A percentile compares a stretch with the other conserved stretches of the same genome.
Conservation (phyloP, 2,888 invertebrate species). For the Sepioteuthis lessoniana region DNA sequence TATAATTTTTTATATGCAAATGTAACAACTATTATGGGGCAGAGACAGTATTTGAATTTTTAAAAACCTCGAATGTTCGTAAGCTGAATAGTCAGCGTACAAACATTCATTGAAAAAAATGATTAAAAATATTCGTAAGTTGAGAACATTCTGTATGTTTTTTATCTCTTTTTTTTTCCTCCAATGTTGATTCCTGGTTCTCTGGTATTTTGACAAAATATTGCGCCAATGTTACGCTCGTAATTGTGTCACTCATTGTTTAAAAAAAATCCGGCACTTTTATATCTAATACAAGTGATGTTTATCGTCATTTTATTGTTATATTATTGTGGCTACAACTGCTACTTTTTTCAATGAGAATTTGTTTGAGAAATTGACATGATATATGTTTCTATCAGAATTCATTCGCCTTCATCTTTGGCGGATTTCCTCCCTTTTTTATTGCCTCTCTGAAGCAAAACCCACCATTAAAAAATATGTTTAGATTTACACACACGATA, state of each 20-base stretch:
- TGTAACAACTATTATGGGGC: too few relatives aligned
- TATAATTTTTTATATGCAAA: too few relatives aligned
- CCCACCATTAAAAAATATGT: background rate
- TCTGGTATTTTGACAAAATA: background rate
- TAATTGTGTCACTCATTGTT: background rate
- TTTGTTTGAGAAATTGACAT: background rate
- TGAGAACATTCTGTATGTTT: background rate
- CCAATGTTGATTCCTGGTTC: background rate
- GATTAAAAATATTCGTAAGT: background rate
- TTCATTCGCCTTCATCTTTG: background rate
- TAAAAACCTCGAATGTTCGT: background rate
- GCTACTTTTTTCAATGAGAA: background rate
- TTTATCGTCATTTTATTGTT: background rate
- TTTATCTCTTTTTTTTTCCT: too few relatives aligned
- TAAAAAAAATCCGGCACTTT: background rate
- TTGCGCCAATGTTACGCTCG: background rate
- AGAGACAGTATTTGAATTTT: too few relatives aligned
- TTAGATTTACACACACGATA: too few relatives aligned
- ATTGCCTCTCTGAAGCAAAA: background rate
- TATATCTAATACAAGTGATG: background rate
- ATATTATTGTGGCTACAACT: background rate
- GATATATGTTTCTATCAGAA: background rate
- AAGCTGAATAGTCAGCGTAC: background rate
- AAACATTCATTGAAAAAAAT: background rate
- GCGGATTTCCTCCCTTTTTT: background rate